Conservation (phyloP, 2,113 vertebrate species). For the Phoenicopterus ruber region DNA sequence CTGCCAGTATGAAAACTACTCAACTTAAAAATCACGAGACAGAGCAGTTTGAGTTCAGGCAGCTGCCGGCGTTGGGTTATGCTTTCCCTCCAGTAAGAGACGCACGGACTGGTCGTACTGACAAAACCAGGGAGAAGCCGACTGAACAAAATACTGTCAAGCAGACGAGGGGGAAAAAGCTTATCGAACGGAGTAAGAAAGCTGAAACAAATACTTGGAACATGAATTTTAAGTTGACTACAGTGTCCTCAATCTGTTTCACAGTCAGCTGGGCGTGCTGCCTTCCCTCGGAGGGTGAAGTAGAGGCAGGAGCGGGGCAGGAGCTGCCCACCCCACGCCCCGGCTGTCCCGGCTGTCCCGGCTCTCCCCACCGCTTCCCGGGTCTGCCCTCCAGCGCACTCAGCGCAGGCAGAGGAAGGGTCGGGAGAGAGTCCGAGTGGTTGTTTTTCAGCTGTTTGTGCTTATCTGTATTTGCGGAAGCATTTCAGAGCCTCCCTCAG, state of each 20-base stretch:
- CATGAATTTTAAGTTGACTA: not conserved
- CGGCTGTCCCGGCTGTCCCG: rapidly evolving
- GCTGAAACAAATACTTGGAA: not conserved
- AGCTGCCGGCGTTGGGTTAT: not conserved
- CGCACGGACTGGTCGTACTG: rapidly evolving
- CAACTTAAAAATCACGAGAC: not conserved
- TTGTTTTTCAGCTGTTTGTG: not conserved
- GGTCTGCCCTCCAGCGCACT: not conserved
- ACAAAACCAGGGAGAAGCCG: not conserved
- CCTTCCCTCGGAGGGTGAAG: not conserved
- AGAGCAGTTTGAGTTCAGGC: not conserved
- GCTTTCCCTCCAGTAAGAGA: not conserved
- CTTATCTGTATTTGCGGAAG: not conserved
- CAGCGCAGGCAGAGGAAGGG: not conserved
- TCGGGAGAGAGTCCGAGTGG: not conserved
- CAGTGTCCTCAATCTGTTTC: not conserved
- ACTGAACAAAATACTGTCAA: not conserved
- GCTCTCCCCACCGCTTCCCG: not conserved
- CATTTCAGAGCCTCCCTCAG: not conserved
- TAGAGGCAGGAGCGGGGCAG: not conserved
- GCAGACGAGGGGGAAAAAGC: not conserved
- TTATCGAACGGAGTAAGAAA: not conserved
- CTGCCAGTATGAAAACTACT: not conserved
- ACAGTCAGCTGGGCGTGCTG: not conserved
- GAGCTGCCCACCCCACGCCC: not conserved